These are phyloP conservation scores for Saccopteryx bilineata DNA, from an alignment of 2,113 vertebrate species.

Conservation along the genomic window DNA sequence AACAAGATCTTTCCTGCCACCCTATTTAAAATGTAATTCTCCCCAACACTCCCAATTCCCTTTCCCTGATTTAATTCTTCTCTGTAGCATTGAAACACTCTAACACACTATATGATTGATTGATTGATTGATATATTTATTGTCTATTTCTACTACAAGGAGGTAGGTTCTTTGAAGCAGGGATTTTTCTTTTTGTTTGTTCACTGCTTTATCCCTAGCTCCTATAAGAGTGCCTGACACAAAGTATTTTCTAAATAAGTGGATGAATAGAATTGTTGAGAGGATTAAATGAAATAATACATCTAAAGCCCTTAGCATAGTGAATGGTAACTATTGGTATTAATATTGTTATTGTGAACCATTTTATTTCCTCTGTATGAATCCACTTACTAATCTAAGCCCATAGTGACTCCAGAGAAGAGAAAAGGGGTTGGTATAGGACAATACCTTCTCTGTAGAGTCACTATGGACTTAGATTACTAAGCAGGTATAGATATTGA, in stretches of 20 bases:
- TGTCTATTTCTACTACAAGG: neutral
- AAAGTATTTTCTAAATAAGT: neutral
- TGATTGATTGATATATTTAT: neutral
- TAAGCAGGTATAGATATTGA: too few relatives aligned
- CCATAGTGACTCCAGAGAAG: slow-evolving; percentile 79
- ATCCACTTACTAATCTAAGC: slow-evolving; percentile 75
- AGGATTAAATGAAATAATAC: neutral
- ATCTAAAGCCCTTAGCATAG: neutral
- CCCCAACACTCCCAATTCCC: too few relatives aligned
- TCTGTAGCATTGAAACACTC: neutral
- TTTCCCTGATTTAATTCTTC: neutral
- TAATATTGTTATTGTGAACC: neutral
- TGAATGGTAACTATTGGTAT: neutral
- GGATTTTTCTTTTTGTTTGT: neutral
- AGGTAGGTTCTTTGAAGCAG: neutral
- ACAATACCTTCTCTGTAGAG: slow-evolving; percentile 78
- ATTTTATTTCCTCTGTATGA: slow-evolving; percentile 64
- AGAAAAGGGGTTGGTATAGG: slow-evolving; percentile 64
- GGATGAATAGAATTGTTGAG: neutral
- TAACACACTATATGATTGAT: neutral
- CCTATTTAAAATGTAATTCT: neutral
- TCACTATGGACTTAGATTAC: too few relatives aligned
- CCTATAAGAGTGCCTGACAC: neutral
- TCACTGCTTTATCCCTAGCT: neutral
- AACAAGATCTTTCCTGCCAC: neutral